These are phyloP conservation scores for Phalacrocorax aristotelis DNA, from an alignment of 2,113 vertebrate genomes.

Conservation along the genomic window DNA sequence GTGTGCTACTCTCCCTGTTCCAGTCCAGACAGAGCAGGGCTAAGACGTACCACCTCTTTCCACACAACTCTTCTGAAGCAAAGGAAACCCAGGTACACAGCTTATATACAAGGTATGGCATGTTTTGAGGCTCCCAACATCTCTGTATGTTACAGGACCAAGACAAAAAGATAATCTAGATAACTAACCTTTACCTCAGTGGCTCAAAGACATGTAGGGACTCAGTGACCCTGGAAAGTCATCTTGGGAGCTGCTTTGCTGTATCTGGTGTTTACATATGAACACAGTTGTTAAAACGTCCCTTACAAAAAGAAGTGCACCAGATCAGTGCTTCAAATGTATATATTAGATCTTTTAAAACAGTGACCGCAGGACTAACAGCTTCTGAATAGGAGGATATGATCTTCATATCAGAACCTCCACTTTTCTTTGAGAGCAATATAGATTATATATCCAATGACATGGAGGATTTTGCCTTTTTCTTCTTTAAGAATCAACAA, in stretches of 20 bases:
- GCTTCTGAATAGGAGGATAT: not conserved
- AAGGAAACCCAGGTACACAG: not conserved
- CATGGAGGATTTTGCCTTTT: not conserved
- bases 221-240: not conserved
- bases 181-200: not conserved
- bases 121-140: not conserved
- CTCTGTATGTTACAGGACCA: not conserved
- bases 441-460: not conserved
- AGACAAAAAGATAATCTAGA: not conserved
- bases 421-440: not conserved
- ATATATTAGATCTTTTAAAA: not conserved
- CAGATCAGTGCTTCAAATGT: not conserved
- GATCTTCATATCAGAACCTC: not conserved
- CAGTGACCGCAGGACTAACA: not conserved
- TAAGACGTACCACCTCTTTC: not conserved
- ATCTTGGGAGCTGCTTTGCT: not conserved
- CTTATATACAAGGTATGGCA: not conserved
- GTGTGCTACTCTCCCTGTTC: not conserved
- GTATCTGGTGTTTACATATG: not conserved
- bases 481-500: not conserved
- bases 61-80: not conserved
- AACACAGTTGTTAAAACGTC: not conserved
- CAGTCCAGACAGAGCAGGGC: not conserved
- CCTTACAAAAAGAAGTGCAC: not conserved
- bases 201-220: not conserved